Evolutionary conservation across 1,140 invertebrate genomes (phyloP).

Genomic region (Ceratoteleas bidentatus): DNA sequence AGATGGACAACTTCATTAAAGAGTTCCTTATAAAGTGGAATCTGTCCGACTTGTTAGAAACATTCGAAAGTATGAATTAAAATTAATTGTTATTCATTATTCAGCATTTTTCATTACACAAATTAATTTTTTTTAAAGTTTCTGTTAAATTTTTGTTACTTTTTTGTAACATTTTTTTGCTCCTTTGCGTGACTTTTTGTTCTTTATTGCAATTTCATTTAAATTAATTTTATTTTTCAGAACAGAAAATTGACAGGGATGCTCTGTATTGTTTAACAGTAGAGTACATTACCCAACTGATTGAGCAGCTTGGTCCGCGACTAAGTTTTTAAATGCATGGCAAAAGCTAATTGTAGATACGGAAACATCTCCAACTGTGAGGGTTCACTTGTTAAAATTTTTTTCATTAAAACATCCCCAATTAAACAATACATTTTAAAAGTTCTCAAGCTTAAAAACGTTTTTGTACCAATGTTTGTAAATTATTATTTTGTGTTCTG

Average conservation of each 20-base stretch:
- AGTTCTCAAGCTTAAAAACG: too few species aligned
- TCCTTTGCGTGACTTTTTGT: too few species aligned
- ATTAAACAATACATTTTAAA: too few species aligned
- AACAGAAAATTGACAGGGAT: constrained; percentile 13
- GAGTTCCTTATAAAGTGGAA: neutral
- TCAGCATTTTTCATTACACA: neutral
- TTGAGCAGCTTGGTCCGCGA: neutral
- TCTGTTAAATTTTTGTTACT: neutral
- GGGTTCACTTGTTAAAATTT: too few species aligned
- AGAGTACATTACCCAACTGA: neutral
- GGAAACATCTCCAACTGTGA: constrained; percentile 1
- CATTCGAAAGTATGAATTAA: constrained; percentile 10
- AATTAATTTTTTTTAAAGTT: neutral
- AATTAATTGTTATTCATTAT: too few species aligned
- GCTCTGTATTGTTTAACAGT: constrained; percentile 1
- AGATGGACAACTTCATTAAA: constrained; percentile 3
- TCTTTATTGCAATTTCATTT: too few species aligned
- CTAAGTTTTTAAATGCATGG: constrained; percentile 6
- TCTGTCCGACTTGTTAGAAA: neutral
- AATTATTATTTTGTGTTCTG: too few species aligned
- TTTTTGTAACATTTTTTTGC: neutral
- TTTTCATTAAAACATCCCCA: too few species aligned
- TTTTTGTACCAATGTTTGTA: too few species aligned
- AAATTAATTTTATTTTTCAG: constrained; percentile 5
- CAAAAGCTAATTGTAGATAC: constrained; percentile 4